phyloP scores from a whole-genome alignment of 2,888 invertebrate species.

The Oscheius sp. region DNA sequence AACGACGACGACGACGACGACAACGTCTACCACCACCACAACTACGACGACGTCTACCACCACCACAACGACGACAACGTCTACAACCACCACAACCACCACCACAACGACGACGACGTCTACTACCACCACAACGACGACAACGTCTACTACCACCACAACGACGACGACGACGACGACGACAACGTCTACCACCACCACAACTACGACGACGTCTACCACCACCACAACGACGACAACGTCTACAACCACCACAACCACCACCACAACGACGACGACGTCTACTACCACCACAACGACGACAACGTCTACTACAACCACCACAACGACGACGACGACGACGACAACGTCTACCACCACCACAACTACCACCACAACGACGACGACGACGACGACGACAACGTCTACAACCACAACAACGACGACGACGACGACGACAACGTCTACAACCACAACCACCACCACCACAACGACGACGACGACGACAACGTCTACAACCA shows the following conservation, averaged over 20 bases:
- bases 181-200: neutral
- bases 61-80: neutral
- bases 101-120: neutral
- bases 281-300: neutral
- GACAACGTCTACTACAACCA: neutral
- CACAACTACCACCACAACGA: neutral
- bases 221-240: neutral
- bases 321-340: neutral
- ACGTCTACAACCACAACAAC: neutral
- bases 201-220: neutral
- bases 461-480: neutral
- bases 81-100: neutral
- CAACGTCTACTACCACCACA: neutral
- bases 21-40: neutral
- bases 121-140: neutral
- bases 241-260: neutral
- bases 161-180: neutral
- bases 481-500: neutral
- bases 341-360: neutral
- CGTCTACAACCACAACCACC: neutral
- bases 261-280: neutral
- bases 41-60: neutral
- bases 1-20: neutral
- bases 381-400: neutral
- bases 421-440: neutral